Evolutionary conservation across 2,797 vertebrate species (phyloP).

Genomic region (Oryzias sinensis): DNA sequence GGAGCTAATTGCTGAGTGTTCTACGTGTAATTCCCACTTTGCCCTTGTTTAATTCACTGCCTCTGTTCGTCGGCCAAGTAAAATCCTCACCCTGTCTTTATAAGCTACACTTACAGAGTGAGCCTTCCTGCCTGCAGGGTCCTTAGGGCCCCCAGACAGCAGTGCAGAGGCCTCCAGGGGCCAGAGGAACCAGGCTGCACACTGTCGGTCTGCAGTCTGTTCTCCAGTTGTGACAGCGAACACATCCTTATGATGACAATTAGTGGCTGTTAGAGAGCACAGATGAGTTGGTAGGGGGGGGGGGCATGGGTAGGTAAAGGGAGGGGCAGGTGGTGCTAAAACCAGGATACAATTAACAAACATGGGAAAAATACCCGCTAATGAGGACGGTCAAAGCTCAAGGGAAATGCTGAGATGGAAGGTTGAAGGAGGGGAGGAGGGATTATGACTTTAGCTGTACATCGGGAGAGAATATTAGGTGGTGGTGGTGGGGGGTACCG

Average conservation of each 20-base stretch:
- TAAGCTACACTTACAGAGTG: conserved; percentile 83
- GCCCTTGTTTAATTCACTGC: conserved; percentile 28
- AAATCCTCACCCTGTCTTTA: conserved; percentile 76
- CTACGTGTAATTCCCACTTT: conserved; percentile 41
- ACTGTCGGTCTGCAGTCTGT: conserved; percentile 85
- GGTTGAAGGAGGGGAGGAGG: conserved; percentile 34
- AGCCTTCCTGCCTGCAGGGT: conserved; percentile 70
- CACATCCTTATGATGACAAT: conserved; percentile 91
- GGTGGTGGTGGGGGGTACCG: background rate
- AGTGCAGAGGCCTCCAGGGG: conserved; percentile 65
- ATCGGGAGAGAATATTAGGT: conserved; percentile 20
- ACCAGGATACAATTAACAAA: conserved; percentile 88
- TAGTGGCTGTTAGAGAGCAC: conserved; percentile 86
- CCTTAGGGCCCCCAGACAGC: conserved; percentile 61
- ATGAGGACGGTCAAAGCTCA: conserved; percentile 84
- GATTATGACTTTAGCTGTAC: conserved; percentile 54
- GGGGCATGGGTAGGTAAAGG: background rate
- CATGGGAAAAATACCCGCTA: conserved; percentile 87
- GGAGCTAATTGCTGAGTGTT: conserved; percentile 21
- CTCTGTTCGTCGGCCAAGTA: conserved; percentile 31
- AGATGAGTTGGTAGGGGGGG: conserved; percentile 79
- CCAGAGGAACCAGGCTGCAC: conserved; percentile 71
- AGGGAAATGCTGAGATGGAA: conserved; percentile 47
- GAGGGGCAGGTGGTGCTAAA: conserved; percentile 83
- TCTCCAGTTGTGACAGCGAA: conserved; percentile 88